Conservation (phyloP, 2,113 vertebrate genomes). For the Poeciliopsis prolifica region DNA sequence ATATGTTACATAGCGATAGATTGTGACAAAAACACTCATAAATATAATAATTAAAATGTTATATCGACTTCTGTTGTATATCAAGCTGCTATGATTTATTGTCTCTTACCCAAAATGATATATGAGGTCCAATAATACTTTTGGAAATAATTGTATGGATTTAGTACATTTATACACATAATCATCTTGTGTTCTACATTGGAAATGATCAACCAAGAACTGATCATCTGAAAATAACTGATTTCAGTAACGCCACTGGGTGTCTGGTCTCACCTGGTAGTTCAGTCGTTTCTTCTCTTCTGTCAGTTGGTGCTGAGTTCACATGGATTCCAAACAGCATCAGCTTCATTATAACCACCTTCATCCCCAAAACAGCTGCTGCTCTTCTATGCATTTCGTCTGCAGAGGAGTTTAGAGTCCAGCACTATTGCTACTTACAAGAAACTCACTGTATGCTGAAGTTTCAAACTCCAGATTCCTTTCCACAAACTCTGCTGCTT, state of each 20-base stretch:
- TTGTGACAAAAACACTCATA: too few relatives aligned
- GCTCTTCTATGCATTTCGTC: constrained; percentile 29
- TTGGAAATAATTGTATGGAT: too few relatives aligned
- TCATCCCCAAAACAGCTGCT: constrained; percentile 2
- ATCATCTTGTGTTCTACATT: too few relatives aligned
- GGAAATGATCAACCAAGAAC: too few relatives aligned
- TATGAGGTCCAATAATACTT: too few relatives aligned
- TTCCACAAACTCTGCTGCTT: not conserved
- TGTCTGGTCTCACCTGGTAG: not conserved
- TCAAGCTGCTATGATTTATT: too few relatives aligned
- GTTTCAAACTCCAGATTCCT: not conserved
- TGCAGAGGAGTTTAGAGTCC: not conserved
- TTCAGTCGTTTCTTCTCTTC: constrained; percentile 42
- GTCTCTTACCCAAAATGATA: too few relatives aligned
- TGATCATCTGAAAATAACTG: not conserved
- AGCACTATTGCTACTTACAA: not conserved
- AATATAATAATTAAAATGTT: too few relatives aligned
- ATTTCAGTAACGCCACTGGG: not conserved
- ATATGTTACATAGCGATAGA: too few relatives aligned
- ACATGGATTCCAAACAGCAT: constrained; percentile 10
- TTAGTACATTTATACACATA: too few relatives aligned
- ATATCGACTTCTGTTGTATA: too few relatives aligned
- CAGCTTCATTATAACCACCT: constrained; percentile 22
- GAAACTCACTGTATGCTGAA: not conserved
- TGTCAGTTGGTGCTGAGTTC: constrained; percentile 41